Percentiles rank a stretch among this genome's conserved stretches.
Conservation (phyloP, 2,797 vertebrate genomes). For the Aphelocoma californica region DNA sequence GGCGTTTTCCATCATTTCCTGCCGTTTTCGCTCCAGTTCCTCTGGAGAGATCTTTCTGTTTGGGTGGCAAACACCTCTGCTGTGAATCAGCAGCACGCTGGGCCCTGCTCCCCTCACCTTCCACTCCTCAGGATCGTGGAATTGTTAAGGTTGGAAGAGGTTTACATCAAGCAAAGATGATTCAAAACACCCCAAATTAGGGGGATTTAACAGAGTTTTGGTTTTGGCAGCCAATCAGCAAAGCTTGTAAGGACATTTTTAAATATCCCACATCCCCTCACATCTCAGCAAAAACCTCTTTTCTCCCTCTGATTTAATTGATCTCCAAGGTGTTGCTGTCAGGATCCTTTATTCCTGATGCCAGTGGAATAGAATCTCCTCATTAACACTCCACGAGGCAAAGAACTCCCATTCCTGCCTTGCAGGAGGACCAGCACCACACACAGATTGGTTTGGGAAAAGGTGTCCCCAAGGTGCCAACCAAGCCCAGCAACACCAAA, state of each 20-base stretch:
- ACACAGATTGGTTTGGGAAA: rapidly evolving
- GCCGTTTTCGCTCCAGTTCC: slow-evolving; percentile 84
- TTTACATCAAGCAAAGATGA: neutral
- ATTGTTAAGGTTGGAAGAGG: neutral
- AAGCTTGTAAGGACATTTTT: neutral
- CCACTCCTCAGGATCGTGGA: rapidly evolving
- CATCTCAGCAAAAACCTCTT: neutral
- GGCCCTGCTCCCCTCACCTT: neutral
- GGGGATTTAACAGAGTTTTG: neutral
- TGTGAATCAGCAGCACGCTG: rapidly evolving
- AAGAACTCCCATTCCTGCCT: neutral
- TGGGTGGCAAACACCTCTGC: neutral
- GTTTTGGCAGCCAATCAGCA: neutral
- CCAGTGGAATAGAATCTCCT: neutral
- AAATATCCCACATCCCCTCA: neutral
- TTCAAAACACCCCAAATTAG: rapidly evolving
- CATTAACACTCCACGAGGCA: neutral
- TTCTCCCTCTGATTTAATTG: neutral
- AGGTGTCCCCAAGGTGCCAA: neutral
- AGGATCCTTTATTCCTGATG: neutral
- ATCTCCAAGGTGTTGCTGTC: neutral
- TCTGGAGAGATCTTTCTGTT: slow-evolving; percentile 85
- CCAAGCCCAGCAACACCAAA: neutral
- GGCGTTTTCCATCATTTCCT: slow-evolving; percentile 91
- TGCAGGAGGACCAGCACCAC: neutral